Conservation (phyloP, 1,140 invertebrate genomes). For the Varroa destructor region DNA sequence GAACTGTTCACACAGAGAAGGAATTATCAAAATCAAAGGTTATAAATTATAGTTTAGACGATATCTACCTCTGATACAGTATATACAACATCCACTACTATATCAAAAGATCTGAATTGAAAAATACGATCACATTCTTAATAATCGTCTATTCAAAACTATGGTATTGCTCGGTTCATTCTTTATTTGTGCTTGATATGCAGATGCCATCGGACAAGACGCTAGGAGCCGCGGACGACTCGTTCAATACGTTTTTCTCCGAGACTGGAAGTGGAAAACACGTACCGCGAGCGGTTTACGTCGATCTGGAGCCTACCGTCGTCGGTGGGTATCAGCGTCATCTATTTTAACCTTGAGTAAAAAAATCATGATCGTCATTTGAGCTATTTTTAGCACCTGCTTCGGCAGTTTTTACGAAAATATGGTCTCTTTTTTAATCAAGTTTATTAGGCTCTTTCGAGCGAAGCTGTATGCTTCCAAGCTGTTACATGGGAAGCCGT, state of each 20-base stretch:
- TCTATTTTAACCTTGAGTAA: slow-evolving; percentile 17
- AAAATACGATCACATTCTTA: too few relatives aligned
- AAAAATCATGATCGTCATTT: background rate
- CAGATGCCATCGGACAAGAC: slow-evolving; percentile 39
- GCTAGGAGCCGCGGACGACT: slow-evolving; percentile 55
- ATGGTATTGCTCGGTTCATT: too few relatives aligned
- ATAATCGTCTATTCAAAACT: too few relatives aligned
- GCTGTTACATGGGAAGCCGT: too few relatives aligned
- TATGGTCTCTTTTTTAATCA: slow-evolving; percentile 17
- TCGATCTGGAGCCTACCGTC: slow-evolving; percentile 73
- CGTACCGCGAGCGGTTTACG: slow-evolving; percentile 65
- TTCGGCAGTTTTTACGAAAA: slow-evolving; percentile 20
- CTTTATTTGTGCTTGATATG: slow-evolving; percentile 34
- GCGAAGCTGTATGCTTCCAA: too few relatives aligned
- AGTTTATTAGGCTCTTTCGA: background rate
- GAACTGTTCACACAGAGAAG: too few relatives aligned
- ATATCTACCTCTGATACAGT: too few relatives aligned
- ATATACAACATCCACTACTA: too few relatives aligned
- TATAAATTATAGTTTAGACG: too few relatives aligned
- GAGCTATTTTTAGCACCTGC: background rate
- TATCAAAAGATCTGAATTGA: too few relatives aligned
- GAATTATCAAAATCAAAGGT: too few relatives aligned
- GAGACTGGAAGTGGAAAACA: slow-evolving; percentile 75
- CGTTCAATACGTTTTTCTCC: slow-evolving; percentile 77
- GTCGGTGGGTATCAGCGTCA: slow-evolving; percentile 49